Evolutionary conservation across 2,888 invertebrate genomes (phyloP).

Genomic region (Reticulitermes lucifugus): DNA sequence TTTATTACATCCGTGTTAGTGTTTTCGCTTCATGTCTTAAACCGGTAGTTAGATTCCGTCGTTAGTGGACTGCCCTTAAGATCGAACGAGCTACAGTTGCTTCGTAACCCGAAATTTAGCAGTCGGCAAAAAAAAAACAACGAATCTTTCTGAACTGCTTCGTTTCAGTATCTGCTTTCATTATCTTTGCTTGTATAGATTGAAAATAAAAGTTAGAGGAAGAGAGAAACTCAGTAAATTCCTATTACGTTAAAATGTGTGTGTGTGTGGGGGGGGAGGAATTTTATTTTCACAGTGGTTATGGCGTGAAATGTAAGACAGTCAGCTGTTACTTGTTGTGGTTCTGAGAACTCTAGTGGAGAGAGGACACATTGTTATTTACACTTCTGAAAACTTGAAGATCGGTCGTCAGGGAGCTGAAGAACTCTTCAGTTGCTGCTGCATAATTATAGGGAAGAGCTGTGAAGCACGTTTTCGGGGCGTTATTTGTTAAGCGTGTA

Average conservation of each 20-base stretch:
- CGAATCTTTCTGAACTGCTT: background rate
- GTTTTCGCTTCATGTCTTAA: background rate
- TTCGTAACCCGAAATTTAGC: background rate
- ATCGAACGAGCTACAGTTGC: background rate
- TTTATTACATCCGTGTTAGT: background rate
- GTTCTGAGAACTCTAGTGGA: background rate
- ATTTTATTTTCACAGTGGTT: background rate
- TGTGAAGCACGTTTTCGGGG: too few relatives aligned
- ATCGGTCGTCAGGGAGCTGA: background rate
- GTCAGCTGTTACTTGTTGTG: background rate
- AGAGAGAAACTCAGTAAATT: constrained; percentile 18
- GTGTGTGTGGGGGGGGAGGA: background rate
- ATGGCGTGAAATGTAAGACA: background rate
- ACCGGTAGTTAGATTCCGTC: background rate
- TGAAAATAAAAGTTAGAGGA: background rate
- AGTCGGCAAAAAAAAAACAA: background rate
- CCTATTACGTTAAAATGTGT: constrained; percentile 9
- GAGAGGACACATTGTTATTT: background rate
- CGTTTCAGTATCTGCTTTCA: background rate
- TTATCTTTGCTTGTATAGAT: background rate
- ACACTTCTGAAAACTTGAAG: constrained; percentile 1
- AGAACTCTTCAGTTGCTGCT: too few relatives aligned
- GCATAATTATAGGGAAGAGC: too few relatives aligned
- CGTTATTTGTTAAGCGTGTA: too few relatives aligned
- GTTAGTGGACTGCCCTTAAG: background rate